phyloP scores from a whole-genome alignment of 2,797 vertebrate genomes.

The Epinephelus coioides region DNA sequence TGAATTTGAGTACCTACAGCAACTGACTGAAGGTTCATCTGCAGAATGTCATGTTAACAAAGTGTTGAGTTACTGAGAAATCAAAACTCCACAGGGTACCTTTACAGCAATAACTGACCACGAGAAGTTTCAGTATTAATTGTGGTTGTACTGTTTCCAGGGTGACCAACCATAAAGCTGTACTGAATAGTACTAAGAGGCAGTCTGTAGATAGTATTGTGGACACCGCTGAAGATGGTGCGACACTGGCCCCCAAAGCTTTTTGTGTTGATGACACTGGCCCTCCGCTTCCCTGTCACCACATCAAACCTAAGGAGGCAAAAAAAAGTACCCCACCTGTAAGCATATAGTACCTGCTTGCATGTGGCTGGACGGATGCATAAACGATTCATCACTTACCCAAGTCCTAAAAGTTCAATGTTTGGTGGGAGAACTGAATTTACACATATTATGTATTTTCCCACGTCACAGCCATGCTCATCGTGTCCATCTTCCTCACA shows the following conservation, averaged over 20 bases:
- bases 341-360: background rate
- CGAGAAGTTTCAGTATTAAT: background rate
- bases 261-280: constrained; percentile 90
- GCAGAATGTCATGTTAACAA: background rate
- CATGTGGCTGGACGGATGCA: background rate
- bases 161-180: constrained; percentile 88
- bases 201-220: constrained; percentile 84
- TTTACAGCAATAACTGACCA: background rate
- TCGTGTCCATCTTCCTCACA: constrained; percentile 92
- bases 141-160: background rate
- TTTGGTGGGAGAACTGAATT: constrained; percentile 84
- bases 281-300: constrained; percentile 80
- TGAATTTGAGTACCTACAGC: too few relatives aligned
- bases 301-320: constrained; percentile 73
- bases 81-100: background rate
- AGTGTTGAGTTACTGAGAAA: background rate
- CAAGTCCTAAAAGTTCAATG: constrained; percentile 88
- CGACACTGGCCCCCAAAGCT: constrained; percentile 94
- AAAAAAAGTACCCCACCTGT: background rate
- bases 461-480: constrained; percentile 85
- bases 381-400: constrained; percentile 79
- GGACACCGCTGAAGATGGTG: constrained; percentile 82
- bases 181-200: constrained; percentile 88
- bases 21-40: too few relatives aligned
- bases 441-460: constrained; percentile 75